A percentile compares a stretch with the other conserved stretches of the same genome.
These are phyloP conservation scores for Microctenopoma steveboyesi DNA, from an alignment of 2,797 vertebrate genomes.

Conservation along the genomic window DNA sequence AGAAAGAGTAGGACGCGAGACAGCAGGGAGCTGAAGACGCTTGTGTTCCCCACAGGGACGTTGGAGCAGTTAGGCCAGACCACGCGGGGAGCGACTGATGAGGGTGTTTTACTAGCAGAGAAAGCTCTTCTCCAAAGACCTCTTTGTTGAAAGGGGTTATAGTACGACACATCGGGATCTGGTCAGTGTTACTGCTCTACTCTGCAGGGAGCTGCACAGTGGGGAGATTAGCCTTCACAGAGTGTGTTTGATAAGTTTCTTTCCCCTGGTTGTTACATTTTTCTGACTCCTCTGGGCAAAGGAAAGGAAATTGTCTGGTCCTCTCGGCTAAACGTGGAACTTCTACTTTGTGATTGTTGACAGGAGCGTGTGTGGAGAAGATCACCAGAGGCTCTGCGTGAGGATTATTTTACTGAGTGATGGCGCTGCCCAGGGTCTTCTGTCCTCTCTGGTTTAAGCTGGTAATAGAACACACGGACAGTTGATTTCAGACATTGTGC, in stretches of 20 bases:
- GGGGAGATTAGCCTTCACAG: slow-evolving; percentile 37
- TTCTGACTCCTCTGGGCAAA: neutral
- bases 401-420: too few relatives aligned
- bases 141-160: slow-evolving; percentile 41
- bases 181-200: slow-evolving; percentile 27
- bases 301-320: neutral
- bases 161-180: slow-evolving; percentile 32
- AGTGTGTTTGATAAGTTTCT: slow-evolving; percentile 30
- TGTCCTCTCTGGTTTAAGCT: too few relatives aligned
- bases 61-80: slow-evolving; percentile 4
- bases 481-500: too few relatives aligned
- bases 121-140: slow-evolving; percentile 9
- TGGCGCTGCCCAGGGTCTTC: too few relatives aligned
- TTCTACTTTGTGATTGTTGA: neutral
- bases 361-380: too few relatives aligned
- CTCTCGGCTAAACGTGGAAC: neutral
- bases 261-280: slow-evolving; percentile 34
- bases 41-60: slow-evolving; percentile 19
- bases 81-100: slow-evolving; percentile 47
- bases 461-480: too few relatives aligned
- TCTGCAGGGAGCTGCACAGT: slow-evolving; percentile 38
- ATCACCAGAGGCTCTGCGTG: too few relatives aligned
- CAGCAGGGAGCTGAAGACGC: slow-evolving; percentile 24
- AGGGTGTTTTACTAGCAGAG: slow-evolving; percentile 16
- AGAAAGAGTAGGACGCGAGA: slow-evolving; percentile 30